Evolutionary conservation across 2,888 invertebrate species (phyloP).

Genomic region (Galeopsomyia nigrocyanea): DNA sequence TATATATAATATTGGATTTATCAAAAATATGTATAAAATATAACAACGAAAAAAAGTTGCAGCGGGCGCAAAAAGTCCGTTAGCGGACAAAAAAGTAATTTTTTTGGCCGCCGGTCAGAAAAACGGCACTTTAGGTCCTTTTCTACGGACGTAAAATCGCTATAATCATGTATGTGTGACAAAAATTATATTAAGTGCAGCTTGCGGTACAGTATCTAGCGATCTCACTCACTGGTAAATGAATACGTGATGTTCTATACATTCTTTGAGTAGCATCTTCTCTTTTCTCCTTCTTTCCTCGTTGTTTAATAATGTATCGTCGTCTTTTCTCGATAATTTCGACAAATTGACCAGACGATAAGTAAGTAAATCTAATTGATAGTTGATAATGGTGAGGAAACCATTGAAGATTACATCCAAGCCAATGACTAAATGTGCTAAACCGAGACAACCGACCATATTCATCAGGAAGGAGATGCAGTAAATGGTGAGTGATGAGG

Average conservation of each 20-base stretch:
- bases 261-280: neutral
- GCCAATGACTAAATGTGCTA: neutral
- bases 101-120: too few relatives aligned
- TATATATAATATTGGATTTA: too few relatives aligned
- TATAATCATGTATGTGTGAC: too few relatives aligned
- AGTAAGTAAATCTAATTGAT: slow-evolving; percentile 1
- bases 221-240: slow-evolving; percentile 63
- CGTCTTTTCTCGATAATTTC: neutral
- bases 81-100: too few relatives aligned
- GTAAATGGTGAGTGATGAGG: neutral
- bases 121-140: too few relatives aligned
- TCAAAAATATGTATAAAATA: too few relatives aligned
- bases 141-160: too few relatives aligned
- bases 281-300: neutral
- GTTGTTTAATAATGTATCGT: neutral
- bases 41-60: too few relatives aligned
- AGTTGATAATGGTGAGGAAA: neutral
- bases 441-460: neutral
- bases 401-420: slow-evolving; percentile 2
- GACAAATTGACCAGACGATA: slow-evolving; percentile 1
- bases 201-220: too few relatives aligned
- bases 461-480: neutral
- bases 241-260: slow-evolving; percentile 10
- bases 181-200: too few relatives aligned
- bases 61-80: too few relatives aligned